Percentiles rank a stretch among this genome's conserved stretches.
Conservation (phyloP, 2,888 invertebrate species). For the Arctia plantaginis region DNA sequence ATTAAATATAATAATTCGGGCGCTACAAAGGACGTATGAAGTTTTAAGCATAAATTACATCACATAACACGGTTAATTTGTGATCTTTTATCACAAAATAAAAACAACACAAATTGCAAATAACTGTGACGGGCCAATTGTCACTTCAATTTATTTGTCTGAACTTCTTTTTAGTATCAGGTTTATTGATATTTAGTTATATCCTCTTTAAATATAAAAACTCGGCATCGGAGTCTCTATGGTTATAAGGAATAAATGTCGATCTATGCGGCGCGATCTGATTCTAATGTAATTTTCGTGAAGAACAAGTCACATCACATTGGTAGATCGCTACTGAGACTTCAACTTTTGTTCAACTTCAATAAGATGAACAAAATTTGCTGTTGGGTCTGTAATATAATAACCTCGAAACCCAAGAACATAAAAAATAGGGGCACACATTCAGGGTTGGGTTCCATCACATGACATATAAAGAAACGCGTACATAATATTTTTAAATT, state of each 20-base stretch:
- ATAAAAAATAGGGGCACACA: no score
- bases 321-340: no score
- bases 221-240: not conserved
- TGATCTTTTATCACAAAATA: slow-evolving; percentile 32
- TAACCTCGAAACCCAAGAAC: no score
- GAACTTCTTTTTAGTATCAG: not conserved
- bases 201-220: slow-evolving; percentile 9
- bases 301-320: no score
- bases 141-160: slow-evolving; percentile 19
- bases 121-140: slow-evolving; percentile 42
- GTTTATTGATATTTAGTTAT: slow-evolving; percentile 18
- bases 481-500: not conserved
- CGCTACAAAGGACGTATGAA: not conserved
- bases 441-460: no score
- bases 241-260: not conserved
- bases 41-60: slow-evolving; percentile 27
- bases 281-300: not conserved
- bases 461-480: no score
- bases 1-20: not conserved
- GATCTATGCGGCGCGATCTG: not conserved
- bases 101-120: slow-evolving; percentile 46
- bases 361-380: no score
- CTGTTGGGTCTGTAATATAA: no score
- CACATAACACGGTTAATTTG: slow-evolving; percentile 53
- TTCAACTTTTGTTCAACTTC: no score